These are phyloP conservation scores for Gibbula magus DNA, from an alignment of 2,888 invertebrate genomes.

Conservation along the genomic window DNA sequence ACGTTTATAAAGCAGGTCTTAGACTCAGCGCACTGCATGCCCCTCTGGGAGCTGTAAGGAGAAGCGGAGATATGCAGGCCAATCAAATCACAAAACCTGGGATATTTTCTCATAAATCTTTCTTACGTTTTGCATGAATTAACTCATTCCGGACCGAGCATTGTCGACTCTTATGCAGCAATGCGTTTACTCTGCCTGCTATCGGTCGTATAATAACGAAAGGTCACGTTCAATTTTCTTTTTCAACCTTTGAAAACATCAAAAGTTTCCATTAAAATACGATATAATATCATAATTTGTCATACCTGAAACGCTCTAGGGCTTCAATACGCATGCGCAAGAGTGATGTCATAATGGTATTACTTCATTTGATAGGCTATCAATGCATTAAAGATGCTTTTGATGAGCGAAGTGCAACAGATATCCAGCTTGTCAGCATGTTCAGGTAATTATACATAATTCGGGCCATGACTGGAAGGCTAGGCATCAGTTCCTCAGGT, in stretches of 20 bases:
- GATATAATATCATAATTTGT: constrained; percentile 11
- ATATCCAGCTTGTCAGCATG: no score
- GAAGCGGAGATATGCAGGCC: not conserved
- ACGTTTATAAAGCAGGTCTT: not conserved
- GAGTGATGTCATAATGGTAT: no score
- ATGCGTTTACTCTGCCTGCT: not conserved
- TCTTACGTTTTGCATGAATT: constrained; percentile 1
- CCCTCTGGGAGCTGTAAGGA: not conserved
- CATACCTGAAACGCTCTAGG: not conserved
- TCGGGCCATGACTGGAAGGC: no score
- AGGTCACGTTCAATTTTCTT: constrained; percentile 8
- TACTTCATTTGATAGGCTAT: no score
- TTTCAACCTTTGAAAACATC: constrained; percentile 7
- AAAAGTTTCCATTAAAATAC: constrained; percentile 8
- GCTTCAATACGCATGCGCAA: not conserved
- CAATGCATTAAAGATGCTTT: no score
- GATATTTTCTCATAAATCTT: constrained; percentile 8
- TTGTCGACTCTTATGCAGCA: not conserved
- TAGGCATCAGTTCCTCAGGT: no score
- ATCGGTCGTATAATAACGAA: not conserved
- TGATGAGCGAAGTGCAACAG: no score
- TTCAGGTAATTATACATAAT: no score
- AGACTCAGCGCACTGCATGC: not conserved
- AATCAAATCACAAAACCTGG: constrained; percentile 5
- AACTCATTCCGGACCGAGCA: not conserved